Evolutionary conservation across 2,888 invertebrate species (phyloP).

Genomic region (Phytoseiulus persimilis): DNA sequence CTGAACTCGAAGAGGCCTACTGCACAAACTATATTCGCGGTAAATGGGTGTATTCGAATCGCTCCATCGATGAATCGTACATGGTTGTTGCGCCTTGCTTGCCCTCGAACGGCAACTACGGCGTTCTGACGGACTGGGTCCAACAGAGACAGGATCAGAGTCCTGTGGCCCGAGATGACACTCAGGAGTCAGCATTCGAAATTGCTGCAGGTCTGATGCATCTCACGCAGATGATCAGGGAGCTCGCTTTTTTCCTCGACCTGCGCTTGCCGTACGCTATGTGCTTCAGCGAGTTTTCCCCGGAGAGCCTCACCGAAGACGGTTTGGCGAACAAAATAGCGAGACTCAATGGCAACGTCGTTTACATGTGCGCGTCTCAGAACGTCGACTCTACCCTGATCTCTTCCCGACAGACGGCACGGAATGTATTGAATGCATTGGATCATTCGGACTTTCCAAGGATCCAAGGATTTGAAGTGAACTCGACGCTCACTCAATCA

Average conservation of each 20-base stretch:
- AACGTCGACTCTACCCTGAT: conserved; percentile 60
- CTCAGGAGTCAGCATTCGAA: not conserved
- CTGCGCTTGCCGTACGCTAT: conserved; percentile 63
- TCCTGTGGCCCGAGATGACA: not conserved
- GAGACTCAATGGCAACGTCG: conserved; percentile 68
- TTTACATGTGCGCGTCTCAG: conserved; percentile 69
- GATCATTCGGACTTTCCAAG: conserved; percentile 50
- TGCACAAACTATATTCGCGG: conserved; percentile 68
- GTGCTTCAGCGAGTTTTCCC: conserved; percentile 66
- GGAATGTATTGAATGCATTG: conserved; percentile 64
- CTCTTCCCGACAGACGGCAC: conserved; percentile 62
- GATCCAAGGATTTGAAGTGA: conserved; percentile 54
- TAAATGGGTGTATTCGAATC: conserved; percentile 64
- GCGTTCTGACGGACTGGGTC: conserved; percentile 69
- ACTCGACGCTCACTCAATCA: conserved; percentile 56
- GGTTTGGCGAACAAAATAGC: conserved; percentile 67
- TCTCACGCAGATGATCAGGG: conserved; percentile 71
- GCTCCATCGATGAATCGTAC: conserved; percentile 62
- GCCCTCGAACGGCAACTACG: conserved; percentile 74
- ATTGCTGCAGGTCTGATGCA: conserved; percentile 68
- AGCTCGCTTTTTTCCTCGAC: conserved; percentile 74
- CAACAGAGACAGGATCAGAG: conserved; percentile 47
- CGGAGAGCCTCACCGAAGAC: conserved; percentile 61
- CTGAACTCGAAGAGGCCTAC: conserved; percentile 63
- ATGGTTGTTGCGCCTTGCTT: conserved; percentile 73